Base-by-base conservation (phyloP, 2,888 invertebrate species). In the Mythimna lalbum region DNA sequence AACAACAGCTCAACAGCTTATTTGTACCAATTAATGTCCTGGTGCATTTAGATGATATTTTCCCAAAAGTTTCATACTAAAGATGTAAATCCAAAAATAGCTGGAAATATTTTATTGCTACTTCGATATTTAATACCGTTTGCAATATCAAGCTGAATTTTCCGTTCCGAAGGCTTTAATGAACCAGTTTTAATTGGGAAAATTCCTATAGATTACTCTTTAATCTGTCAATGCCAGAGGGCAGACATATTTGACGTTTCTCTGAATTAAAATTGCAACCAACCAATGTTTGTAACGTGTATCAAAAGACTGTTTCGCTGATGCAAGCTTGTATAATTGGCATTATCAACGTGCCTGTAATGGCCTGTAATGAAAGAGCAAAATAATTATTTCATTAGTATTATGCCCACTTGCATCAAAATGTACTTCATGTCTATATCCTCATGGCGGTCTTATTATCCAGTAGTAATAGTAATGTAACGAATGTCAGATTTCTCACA, bases 121-220 rank as follows among this genome's bases (percentile, higher is more conserved):
- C 17, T 14, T 43, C n/a, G 3, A 36, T 31, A 6, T 31, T 56
- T 12, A 12, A 62, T 56, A 14, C 36, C 43, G 52, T 39, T 4
- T 33, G 50, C 27, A 50, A 31, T 19, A 53, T 6, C 27, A 23
- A 9, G 4, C 4, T 57, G 17, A 39, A 52, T n/a, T 12, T n/a
- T 50, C 9, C 12, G 50, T 43, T 6, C n/a, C 4, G 39, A 63
- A 33, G 2, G 39, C n/a, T 31, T 36, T 49, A 12, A 55, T 55
- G 27, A 33, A 47, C 23, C 56, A 55, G 53, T 66, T 67, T 69
- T 64, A 67, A 73, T 69, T 69, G 59, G 62, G 53, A 59, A 67
- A 67, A 79, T 73, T 31, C 36, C 12, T 23, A 31, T 33, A 52
- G 23, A 52, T 59, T 33, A 62, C 23, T 36, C 12, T 27, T 33